Evolutionary conservation across 2,113 vertebrate genomes (phyloP).

Genomic region (Rattus rattus): DNA sequence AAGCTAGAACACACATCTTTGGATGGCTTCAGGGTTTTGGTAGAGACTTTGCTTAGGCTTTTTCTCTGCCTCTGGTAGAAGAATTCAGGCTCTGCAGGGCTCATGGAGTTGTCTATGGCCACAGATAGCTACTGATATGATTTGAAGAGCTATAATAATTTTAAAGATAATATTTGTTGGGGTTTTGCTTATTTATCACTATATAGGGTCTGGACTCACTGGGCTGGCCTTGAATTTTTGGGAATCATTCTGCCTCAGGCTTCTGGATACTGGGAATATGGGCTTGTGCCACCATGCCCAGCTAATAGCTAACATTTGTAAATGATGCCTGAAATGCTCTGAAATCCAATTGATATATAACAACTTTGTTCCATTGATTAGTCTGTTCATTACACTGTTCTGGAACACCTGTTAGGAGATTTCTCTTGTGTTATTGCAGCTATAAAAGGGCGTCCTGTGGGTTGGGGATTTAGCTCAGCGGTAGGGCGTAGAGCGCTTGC

Average conservation of each 20-base stretch:
- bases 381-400: neutral
- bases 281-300: no score
- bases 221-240: neutral
- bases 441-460: neutral
- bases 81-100: neutral
- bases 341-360: neutral
- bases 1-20: neutral
- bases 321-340: slow-evolving; percentile 31
- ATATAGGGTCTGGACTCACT: neutral
- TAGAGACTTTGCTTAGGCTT: neutral
- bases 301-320: neutral
- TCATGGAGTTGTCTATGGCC: neutral
- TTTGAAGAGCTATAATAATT: slow-evolving; percentile 5
- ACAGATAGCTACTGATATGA: neutral
- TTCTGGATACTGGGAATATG: neutral
- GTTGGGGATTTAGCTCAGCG: no score
- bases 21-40: neutral
- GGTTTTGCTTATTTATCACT: neutral
- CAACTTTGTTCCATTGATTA: neutral
- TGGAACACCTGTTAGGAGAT: slow-evolving; percentile 1
- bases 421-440: neutral
- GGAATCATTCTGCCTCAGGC: neutral
- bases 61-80: slow-evolving; percentile 18
- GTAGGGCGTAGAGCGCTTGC: no score
- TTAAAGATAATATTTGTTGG: neutral